These are phyloP conservation scores for Chirona hameri DNA, from an alignment of 2,888 invertebrate species.

Conservation along the genomic window DNA sequence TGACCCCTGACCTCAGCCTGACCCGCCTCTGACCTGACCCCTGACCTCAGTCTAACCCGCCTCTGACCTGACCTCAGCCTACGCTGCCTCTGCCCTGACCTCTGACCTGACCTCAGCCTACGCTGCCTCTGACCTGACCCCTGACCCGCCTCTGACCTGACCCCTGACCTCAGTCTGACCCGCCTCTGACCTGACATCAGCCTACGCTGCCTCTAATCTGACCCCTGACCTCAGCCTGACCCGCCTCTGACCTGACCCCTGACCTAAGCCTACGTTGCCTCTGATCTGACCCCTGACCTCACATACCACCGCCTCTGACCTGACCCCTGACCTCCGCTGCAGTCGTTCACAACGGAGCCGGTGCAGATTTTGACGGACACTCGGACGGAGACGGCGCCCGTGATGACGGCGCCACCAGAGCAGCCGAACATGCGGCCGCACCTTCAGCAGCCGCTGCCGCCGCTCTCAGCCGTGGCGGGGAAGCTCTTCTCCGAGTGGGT, in stretches of 20 bases:
- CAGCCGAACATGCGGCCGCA: background rate
- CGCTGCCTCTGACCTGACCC: too few relatives aligned
- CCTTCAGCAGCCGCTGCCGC: background rate
- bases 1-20: background rate
- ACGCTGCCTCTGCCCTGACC: background rate
- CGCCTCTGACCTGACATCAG: too few relatives aligned
- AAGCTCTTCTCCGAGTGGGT: conserved; percentile 60
- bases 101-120: too few relatives aligned
- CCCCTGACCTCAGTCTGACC: too few relatives aligned
- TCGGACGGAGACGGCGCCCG: background rate
- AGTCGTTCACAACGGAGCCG: background rate
- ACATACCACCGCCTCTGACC: background rate
- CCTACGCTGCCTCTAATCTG: background rate
- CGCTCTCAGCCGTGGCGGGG: conserved; percentile 30
- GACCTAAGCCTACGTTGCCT: background rate
- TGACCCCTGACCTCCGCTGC: background rate
- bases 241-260: background rate
- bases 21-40: background rate
- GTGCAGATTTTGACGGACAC: background rate
- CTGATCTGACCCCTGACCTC: background rate
- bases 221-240: too few relatives aligned
- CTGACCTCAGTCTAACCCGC: background rate
- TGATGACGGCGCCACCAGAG: background rate
- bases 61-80: background rate
- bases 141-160: too few relatives aligned